Percentiles rank a stretch among this genome's conserved stretches.
phyloP scores from a whole-genome alignment of 1,140 invertebrate genomes.

The Halesus radiatus region DNA sequence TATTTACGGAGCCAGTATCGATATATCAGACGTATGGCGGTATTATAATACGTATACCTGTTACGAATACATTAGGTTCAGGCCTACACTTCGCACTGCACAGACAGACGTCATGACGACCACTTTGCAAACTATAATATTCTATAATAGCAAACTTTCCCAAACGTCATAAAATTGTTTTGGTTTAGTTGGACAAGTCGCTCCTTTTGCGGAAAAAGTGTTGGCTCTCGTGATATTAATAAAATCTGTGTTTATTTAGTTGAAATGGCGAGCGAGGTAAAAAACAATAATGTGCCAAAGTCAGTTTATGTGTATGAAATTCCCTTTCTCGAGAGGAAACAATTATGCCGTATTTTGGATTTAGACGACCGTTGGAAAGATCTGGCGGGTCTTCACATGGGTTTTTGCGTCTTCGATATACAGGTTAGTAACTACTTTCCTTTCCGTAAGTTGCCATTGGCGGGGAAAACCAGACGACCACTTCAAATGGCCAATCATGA shows the following conservation, averaged over 20 bases:
- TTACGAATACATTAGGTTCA: no score
- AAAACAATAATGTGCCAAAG: constrained; percentile 41
- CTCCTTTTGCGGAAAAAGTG: no score
- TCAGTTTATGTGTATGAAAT: constrained; percentile 80
- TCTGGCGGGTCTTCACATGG: constrained; percentile 73
- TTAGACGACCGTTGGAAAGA: constrained; percentile 84
- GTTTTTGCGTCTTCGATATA: constrained; percentile 69
- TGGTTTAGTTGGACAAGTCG: no score
- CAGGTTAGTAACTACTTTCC: constrained; percentile 67
- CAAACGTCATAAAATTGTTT: no score
- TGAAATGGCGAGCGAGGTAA: constrained; percentile 32
- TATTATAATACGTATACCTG: no score
- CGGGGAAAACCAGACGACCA: constrained; percentile 10
- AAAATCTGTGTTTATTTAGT: background rate
- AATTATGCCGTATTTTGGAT: constrained; percentile 84
- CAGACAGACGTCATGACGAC: no score
- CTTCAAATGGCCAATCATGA: background rate
- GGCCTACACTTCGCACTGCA: no score
- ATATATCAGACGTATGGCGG: no score
- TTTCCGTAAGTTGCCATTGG: background rate
- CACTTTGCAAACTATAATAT: no score
- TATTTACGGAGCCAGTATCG: no score
- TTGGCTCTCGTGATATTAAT: no score
- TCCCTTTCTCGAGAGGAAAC: constrained; percentile 76
- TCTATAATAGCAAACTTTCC: no score